Base-by-base conservation (phyloP, 2,797 vertebrate species). In the Xenopus petersii region DNA sequence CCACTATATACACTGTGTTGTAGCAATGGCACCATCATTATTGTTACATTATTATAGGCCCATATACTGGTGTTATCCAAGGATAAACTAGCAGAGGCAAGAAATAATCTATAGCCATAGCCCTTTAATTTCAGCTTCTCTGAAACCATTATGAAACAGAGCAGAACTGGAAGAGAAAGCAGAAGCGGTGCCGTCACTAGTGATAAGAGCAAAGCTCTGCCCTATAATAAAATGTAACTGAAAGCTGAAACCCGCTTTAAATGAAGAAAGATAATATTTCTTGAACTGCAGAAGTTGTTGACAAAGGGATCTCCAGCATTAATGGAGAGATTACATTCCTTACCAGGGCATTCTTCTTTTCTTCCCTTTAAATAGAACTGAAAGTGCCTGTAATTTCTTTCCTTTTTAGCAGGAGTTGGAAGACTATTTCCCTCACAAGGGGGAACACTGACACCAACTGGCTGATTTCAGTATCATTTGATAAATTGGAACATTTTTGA, bases 391-490 rank as follows among this genome's bases (percentile, higher is more conserved):
- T 74, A 21, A 64, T 69, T 64, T 55, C 11, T 12, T 51, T 15
- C 30, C 8, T 12, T 60, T 24, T 10, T 24, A 60, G 58, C 21
- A 12, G 46, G 54, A 3, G 10, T 16, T 12, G 46, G 15, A 42
- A 59, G 55, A n/a, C 1, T 12, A 42, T 17, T 56, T 69, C 42
- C 2, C 15, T 67, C 42, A 2, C 13, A 12, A 63, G 62, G 11
- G 48, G 64, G 30, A 58, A 67, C 63, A 78, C 65, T 73, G 75
- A 60, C 75, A 64, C 75, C 75, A 64, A 16, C 71, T 64, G 75
- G 65, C 13, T 17, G 10, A 9, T n/a, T 65, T 65, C 10, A 65
- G 16, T 12, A 24, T 60, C 10, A 8, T 51, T 12, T 51, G 3
- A 51, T 51, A 51, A 51, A 51, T 13, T 10, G 11, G 15, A 51